Base-by-base conservation (phyloP, 2,797 vertebrate species). In the Typhlichthys eigenmanni region DNA sequence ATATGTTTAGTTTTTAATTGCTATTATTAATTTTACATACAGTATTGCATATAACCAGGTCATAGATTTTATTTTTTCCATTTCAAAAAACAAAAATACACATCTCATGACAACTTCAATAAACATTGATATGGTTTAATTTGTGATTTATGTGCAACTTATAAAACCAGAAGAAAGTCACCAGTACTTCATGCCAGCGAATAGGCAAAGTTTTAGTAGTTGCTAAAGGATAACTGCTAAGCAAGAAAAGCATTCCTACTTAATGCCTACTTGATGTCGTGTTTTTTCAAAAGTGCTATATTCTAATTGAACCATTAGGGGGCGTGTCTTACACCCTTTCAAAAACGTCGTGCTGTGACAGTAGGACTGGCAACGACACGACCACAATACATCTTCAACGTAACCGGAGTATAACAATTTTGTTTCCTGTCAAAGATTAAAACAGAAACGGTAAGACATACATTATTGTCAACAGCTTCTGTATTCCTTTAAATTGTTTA, bases 271-370 rank as follows among this genome's bases (percentile, higher is more conserved):
- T 38, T 7, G 1, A 43, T 43, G 38, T 7, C 38, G 52, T 48
- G 24, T 66, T 67, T 61, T 12, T 54, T 74, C 69, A 47, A 29
- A 47, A 54, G 68, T 76, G 74, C 69, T 79, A 66, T 86, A 81
- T 78, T 79, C 82, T 52, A 76, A 82, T 60, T 50, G 72, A 81
- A 70, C 75, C 79, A 65, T 82, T 57, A 68, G 84, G 76, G 85
- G 87, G 87, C 67, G 89, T 88, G 87, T 76, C 82, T 47, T 7
- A 9, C 19, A 24, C 12, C 11, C 55, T 38, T 80, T 77, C 80
- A 86, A 88, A 88, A 86, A 75, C 64, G 72, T 72, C 79, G 66
- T 67, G 65, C 62, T 61, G 56, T 69, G 71, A 71, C 74, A 83
- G 77, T 43, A 43, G 38, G 38, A 43, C 38, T 43, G 38, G 38